Conservation (phyloP, 2,888 invertebrate species). For the Lochmaea crataegi region DNA sequence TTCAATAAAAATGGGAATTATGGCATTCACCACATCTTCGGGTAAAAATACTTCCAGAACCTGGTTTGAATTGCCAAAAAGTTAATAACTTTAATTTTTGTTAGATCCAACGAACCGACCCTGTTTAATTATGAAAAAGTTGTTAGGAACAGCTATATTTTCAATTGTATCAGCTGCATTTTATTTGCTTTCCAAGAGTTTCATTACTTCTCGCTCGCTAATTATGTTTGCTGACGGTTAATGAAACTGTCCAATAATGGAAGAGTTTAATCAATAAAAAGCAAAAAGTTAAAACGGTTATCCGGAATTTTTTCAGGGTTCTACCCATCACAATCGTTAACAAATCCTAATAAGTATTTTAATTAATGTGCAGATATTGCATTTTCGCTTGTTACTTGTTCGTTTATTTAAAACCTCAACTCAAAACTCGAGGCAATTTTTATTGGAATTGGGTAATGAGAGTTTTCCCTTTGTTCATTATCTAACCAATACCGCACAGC, state of each 20-base stretch:
- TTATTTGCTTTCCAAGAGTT: conserved; percentile 23
- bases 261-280: conserved; percentile 1
- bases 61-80: background rate
- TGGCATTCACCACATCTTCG: background rate
- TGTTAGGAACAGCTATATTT: conserved; percentile 11
- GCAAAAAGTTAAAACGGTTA: conserved; percentile 13
- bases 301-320: background rate
- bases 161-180: conserved; percentile 15
- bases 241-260: conserved; percentile 22
- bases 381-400: background rate
- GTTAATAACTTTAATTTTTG: background rate
- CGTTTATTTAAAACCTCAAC: background rate
- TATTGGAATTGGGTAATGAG: background rate
- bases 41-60: background rate
- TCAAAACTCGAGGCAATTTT: background rate
- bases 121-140: background rate
- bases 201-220: conserved; percentile 20
- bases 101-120: background rate
- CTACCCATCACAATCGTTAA: background rate
- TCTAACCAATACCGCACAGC: too few species aligned
- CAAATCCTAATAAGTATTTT: background rate
- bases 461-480: too few species aligned
- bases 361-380: background rate
- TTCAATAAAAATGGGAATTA: too few species aligned
- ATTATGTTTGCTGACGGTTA: conserved; percentile 25